Percentiles rank a stretch among this genome's conserved stretches.
These are phyloP conservation scores for Neodiprion fabricii DNA, from an alignment of 1,140 invertebrate genomes.

Conservation along the genomic window DNA sequence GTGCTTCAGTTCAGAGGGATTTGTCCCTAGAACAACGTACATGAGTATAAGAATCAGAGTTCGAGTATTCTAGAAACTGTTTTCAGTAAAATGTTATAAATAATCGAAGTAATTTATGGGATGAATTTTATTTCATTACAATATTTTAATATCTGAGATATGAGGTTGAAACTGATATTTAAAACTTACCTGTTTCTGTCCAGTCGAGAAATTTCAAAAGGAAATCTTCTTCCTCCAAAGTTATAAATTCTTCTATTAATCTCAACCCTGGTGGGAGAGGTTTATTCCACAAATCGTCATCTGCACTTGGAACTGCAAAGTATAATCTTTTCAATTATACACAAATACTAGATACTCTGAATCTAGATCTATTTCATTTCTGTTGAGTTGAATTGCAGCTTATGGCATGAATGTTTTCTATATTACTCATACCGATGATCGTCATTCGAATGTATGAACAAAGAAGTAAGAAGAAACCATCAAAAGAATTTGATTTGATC, in stretches of 20 bases:
- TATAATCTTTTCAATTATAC: slow-evolving; percentile 8
- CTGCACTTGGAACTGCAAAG: slow-evolving; percentile 53
- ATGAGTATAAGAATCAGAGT: slow-evolving; percentile 4
- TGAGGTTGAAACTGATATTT: slow-evolving; percentile 10
- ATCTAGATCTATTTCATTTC: not conserved
- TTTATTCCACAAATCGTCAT: slow-evolving; percentile 38
- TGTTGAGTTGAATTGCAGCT: not conserved
- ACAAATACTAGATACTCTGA: slow-evolving; percentile 2
- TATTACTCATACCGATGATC: too few species aligned
- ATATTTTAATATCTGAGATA: too few species aligned
- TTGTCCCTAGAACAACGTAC: slow-evolving; percentile 30
- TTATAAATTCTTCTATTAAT: slow-evolving; percentile 78
- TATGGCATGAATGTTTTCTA: slow-evolving; percentile 7
- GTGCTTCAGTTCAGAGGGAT: slow-evolving; percentile 74
- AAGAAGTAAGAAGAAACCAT: slow-evolving; percentile 15
- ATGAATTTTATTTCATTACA: too few species aligned
- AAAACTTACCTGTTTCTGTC: slow-evolving; percentile 49
- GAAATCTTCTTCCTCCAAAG: slow-evolving; percentile 71
- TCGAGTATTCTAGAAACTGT: slow-evolving; percentile 10
- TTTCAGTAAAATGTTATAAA: slow-evolving; percentile 16
- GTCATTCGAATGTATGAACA: not conserved
- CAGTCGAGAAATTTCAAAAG: slow-evolving; percentile 72
- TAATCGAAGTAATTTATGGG: not conserved
- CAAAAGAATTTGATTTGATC: not conserved
- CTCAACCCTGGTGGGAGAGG: slow-evolving; percentile 74